Percentiles rank a stretch among this genome's conserved stretches.
These are phyloP conservation scores for Tenthredo notha DNA, from an alignment of 2,888 invertebrate species.

Conservation along the genomic window DNA sequence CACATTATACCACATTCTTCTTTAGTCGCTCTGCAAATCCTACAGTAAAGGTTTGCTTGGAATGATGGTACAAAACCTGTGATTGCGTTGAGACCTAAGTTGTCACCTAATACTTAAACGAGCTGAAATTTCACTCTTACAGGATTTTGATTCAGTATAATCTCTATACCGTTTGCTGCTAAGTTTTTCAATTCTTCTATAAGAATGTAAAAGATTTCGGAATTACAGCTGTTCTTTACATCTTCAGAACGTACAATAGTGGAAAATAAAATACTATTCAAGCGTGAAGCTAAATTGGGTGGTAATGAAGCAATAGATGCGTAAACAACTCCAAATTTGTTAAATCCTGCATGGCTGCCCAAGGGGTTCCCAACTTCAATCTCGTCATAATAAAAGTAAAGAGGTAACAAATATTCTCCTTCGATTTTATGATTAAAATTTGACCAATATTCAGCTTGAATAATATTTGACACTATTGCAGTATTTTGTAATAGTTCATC, in stretches of 20 bases:
- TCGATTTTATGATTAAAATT: conserved; percentile 44
- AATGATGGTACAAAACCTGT: conserved; percentile 61
- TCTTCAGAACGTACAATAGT: conserved; percentile 62
- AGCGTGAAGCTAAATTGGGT: conserved; percentile 57
- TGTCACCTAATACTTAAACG: conserved; percentile 61
- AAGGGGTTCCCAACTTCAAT: conserved; percentile 59
- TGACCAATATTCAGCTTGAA: conserved; percentile 57
- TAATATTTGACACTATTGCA: conserved; percentile 55
- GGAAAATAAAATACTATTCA: conserved; percentile 63
- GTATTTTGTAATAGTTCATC: conserved; percentile 52
- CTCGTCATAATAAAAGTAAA: conserved; percentile 60
- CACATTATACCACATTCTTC: conserved; percentile 56
- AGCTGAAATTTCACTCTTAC: conserved; percentile 61
- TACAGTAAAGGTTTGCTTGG: conserved; percentile 63
- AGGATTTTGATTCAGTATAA: conserved; percentile 54
- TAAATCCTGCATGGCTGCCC: conserved; percentile 57
- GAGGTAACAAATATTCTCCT: conserved; percentile 56
- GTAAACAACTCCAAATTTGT: conserved; percentile 60
- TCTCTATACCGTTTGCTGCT: conserved; percentile 60
- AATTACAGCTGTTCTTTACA: conserved; percentile 63
- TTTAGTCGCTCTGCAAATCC: conserved; percentile 63
- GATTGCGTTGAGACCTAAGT: conserved; percentile 62
- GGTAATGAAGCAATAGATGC: conserved; percentile 59
- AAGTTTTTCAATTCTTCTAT: conserved; percentile 62
- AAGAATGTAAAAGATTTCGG: conserved; percentile 61